These are phyloP conservation scores for Nebria salina DNA, from an alignment of 2,888 invertebrate genomes.

Conservation along the genomic window DNA sequence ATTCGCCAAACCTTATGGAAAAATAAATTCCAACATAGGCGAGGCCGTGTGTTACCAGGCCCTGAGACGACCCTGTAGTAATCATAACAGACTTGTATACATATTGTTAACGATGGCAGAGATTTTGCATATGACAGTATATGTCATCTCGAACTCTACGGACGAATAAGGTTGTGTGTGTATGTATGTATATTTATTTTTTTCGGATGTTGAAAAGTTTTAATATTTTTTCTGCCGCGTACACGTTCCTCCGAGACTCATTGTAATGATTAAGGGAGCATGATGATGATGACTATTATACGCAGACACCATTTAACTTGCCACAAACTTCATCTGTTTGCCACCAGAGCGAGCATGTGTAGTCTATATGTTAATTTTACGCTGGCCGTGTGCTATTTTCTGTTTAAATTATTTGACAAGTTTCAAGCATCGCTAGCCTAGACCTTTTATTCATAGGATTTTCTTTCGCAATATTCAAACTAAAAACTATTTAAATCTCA, in stretches of 20 bases:
- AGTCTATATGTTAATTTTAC: conserved; percentile 15
- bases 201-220: conserved; percentile 20
- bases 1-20: neutral
- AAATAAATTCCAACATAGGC: neutral
- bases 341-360: conserved; percentile 6
- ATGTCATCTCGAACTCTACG: neutral
- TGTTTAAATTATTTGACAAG: conserved; percentile 17
- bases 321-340: conserved; percentile 18
- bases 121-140: conserved; percentile 5
- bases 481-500: too few relatives aligned
- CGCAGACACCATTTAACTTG: conserved; percentile 37
- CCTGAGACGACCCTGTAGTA: neutral
- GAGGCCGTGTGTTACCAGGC: neutral
- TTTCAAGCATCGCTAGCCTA: conserved; percentile 7
- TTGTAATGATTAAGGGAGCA: conserved; percentile 33
- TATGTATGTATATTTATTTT: conserved; percentile 15
- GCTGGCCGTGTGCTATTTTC: conserved; percentile 3
- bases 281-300: conserved; percentile 40
- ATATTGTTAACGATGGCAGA: neutral
- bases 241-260: conserved; percentile 28
- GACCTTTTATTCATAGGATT: neutral
- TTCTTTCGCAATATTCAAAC: neutral
- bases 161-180: neutral
- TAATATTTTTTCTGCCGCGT: conserved; percentile 34
- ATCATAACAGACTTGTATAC: neutral